phyloP scores from a whole-genome alignment of 2,113 vertebrate species.

The Cercocebus atys region DNA sequence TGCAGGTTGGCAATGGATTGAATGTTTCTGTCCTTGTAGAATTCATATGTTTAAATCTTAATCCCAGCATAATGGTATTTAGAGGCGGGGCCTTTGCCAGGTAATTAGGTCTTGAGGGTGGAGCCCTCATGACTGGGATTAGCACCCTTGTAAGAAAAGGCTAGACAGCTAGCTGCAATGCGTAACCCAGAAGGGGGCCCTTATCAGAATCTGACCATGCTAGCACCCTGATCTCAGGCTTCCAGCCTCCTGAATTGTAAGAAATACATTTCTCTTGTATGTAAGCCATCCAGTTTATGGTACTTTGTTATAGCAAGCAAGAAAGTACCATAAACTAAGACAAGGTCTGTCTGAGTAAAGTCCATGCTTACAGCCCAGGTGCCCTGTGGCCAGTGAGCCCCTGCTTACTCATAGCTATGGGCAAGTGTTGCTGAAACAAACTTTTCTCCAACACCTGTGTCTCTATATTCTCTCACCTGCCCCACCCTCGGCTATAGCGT shows the following conservation, averaged over 20 bases:
- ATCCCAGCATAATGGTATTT: neutral
- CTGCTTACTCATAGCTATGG: neutral
- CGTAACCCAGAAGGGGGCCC: neutral
- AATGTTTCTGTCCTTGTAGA: neutral
- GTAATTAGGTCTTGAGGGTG: neutral
- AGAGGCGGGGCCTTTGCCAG: neutral
- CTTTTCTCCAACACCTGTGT: accelerated
- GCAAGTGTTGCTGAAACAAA: neutral
- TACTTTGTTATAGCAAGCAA: neutral
- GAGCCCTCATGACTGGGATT: neutral
- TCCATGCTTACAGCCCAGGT: neutral
- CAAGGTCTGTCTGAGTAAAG: neutral
- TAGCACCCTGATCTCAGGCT: neutral
- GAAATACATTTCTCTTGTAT: neutral
- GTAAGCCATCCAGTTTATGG: neutral
- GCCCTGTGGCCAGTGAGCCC: neutral
- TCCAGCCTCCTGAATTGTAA: neutral
- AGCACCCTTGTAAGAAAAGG: neutral
- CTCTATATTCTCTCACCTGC: neutral
- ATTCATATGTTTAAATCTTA: neutral
- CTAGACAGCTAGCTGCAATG: neutral
- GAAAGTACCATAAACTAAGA: neutral
- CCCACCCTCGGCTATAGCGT: too few relatives aligned
- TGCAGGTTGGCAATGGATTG: neutral
- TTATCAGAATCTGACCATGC: neutral